Evolutionary conservation across 2,113 vertebrate genomes (phyloP).

Genomic region (Athene cunicularia): DNA sequence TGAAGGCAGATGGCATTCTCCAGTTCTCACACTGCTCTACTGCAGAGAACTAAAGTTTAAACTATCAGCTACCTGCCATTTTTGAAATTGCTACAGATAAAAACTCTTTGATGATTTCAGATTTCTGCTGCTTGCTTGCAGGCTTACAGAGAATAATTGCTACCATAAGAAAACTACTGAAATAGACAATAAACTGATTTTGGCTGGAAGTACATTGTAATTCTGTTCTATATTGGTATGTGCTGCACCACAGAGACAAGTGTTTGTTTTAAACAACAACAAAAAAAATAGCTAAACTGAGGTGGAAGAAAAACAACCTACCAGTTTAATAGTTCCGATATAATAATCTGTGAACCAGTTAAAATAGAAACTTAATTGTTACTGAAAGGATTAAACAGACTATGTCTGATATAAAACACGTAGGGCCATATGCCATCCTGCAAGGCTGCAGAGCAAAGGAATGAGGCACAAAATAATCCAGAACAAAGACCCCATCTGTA

Average conservation of each 20-base stretch:
- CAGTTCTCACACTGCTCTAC: slow-evolving; percentile 73
- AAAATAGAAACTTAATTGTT: slow-evolving; percentile 69
- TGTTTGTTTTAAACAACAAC: slow-evolving; percentile 79
- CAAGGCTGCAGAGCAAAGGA: neutral
- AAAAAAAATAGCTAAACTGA: slow-evolving; percentile 52
- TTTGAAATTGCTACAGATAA: slow-evolving; percentile 81
- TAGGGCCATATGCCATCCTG: slow-evolving; percentile 33
- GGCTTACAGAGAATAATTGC: slow-evolving; percentile 83
- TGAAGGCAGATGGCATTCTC: slow-evolving; percentile 77
- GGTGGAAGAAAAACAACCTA: slow-evolving; percentile 47
- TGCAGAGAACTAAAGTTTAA: slow-evolving; percentile 78
- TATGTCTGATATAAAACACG: slow-evolving; percentile 36
- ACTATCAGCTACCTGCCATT: slow-evolving; percentile 83
- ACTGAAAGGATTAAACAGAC: slow-evolving; percentile 71
- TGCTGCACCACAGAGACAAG: slow-evolving; percentile 72
- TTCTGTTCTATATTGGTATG: slow-evolving; percentile 79
- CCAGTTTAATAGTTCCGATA: slow-evolving; percentile 69
- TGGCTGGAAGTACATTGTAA: slow-evolving; percentile 81
- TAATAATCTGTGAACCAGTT: slow-evolving; percentile 66
- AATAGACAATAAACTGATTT: slow-evolving; percentile 83
- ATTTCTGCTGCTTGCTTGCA: slow-evolving; percentile 79
- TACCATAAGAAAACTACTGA: slow-evolving; percentile 81
- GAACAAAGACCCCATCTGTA: slow-evolving; percentile 5
- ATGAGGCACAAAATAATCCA: neutral
- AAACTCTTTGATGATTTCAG: slow-evolving; percentile 83